phyloP scores from a whole-genome alignment of 2,888 invertebrate genomes.

The Pycnomerus fuliginosus region DNA sequence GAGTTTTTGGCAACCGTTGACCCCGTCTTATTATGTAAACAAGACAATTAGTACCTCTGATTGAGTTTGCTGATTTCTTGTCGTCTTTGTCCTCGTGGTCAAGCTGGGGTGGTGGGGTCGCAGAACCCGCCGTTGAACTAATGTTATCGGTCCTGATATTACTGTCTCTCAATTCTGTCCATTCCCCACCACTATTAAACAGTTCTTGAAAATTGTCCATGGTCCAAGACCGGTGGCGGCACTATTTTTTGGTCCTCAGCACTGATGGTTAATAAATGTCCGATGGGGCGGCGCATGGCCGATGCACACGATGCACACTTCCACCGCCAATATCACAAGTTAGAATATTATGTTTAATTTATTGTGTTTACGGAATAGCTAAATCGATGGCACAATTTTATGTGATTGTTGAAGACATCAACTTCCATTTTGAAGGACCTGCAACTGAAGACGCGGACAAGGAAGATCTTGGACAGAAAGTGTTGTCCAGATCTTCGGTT shows the following conservation, averaged over 20 bases:
- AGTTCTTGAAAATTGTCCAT: constrained; percentile 56
- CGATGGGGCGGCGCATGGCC: too few species aligned
- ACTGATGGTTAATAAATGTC: too few species aligned
- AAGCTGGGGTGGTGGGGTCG: constrained; percentile 54
- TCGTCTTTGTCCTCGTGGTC: constrained; percentile 56
- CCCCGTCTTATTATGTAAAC: constrained; percentile 1
- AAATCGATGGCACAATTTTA: too few species aligned
- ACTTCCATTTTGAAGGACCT: too few species aligned
- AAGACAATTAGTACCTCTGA: constrained; percentile 68
- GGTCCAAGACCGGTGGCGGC: constrained; percentile 15
- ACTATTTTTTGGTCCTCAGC: constrained; percentile 12
- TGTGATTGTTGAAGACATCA: too few species aligned
- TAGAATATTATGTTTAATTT: too few species aligned
- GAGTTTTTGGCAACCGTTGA: constrained; percentile 4
- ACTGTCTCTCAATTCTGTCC: constrained; percentile 36
- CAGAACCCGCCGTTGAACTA: constrained; percentile 59
- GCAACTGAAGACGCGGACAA: too few species aligned
- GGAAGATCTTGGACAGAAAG: too few species aligned
- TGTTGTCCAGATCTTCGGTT: too few species aligned
- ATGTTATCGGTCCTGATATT: constrained; percentile 34
- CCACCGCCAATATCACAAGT: too few species aligned
- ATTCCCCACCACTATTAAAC: constrained; percentile 48
- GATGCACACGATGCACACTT: too few species aligned
- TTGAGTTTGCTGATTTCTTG: constrained; percentile 65
- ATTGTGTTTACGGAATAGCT: too few species aligned